Evolutionary conservation across 2,113 vertebrate species (phyloP), one percentile per base, ranked within the genome.

Genomic region (Bufo bufo): DNA sequence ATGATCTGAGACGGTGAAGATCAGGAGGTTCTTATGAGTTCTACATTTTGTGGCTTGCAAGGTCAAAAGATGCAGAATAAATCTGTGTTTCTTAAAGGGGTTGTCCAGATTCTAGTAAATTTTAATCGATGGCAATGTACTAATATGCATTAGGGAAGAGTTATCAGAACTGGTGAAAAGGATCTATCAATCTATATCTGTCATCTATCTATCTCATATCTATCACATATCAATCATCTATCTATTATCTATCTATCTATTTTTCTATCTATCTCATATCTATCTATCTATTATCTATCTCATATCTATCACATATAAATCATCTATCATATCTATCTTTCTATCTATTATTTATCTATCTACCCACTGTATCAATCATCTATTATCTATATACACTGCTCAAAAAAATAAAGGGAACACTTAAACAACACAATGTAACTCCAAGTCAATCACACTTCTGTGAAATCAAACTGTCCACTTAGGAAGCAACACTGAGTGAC

Each of bases 41-140:
- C 66, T 72, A 61, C 33, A 19, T 58, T 84, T 85, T 85, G 71
- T 47, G 83, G 65, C 66, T 85, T 43, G 20, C 84, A 77, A 77
- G 84, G 84, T 85, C 84, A 77, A 43, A 17, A 80, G n/a, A 80
- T 59, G n/a, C 5, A 12, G 4, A 16, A 80, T 58, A 80, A 80
- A 80, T 33, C 77, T 43, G n/a, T 13, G 6, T 10, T 2, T 8
- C 45, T 50, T 75, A 19, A 75, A 50, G 72, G 33, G 17, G 6
- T 50, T 50, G 19, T 75, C 69, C 69, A 9, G 43, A 45, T 72
- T 16, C 43, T 72, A 45, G 3, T 45, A 16, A 72, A 75, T 49
- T 43, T 49, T 75, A 47, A 74, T 74, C 19, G 71, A 74, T 19
- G 19, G n/a, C 13, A 17, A 11, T 74, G 5, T 19, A 75, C 3